Conservation (phyloP, 2,797 vertebrate genomes). For the Tiaroga cobitis region DNA sequence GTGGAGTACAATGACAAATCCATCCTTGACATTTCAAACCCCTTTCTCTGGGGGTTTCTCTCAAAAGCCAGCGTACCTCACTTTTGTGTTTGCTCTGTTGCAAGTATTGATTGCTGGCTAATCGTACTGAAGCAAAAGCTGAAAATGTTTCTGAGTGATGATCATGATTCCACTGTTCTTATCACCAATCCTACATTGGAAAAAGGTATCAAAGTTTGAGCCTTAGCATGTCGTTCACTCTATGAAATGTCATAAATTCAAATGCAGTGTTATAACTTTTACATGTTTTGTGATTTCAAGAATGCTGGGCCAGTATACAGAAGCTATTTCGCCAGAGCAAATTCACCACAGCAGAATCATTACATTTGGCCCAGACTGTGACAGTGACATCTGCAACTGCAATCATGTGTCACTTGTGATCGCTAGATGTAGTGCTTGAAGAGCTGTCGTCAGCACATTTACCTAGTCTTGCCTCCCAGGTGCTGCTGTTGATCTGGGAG, state of each 20-base stretch:
- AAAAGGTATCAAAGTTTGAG: too few species aligned
- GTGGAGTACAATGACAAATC: neutral
- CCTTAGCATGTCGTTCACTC: too few species aligned
- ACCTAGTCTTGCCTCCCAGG: slow-evolving; percentile 33
- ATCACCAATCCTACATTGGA: slow-evolving; percentile 44
- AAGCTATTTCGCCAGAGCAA: slow-evolving; percentile 50
- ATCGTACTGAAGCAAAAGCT: slow-evolving; percentile 55
- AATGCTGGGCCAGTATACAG: slow-evolving; percentile 48
- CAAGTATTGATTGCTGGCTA: slow-evolving; percentile 60
- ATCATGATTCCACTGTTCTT: slow-evolving; percentile 56
- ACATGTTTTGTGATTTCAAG: slow-evolving; percentile 50
- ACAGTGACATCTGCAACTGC: slow-evolving; percentile 16
- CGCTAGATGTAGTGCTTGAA: slow-evolving; percentile 18
- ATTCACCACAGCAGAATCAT: slow-evolving; percentile 53
- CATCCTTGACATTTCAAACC: slow-evolving; percentile 25
- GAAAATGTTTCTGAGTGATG: slow-evolving; percentile 41
- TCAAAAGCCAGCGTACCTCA: slow-evolving; percentile 24
- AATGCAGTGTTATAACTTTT: slow-evolving; percentile 63
- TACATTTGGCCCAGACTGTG: slow-evolving; percentile 6
- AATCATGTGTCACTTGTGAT: slow-evolving; percentile 26
- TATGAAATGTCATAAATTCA: slow-evolving; percentile 65
- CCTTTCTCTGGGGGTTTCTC: slow-evolving; percentile 43
- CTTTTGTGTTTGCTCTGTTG: slow-evolving; percentile 44
- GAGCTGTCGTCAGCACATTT: slow-evolving; percentile 26
- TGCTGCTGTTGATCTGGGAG: slow-evolving; percentile 45